A percentile compares a stretch with the other conserved stretches of the same genome.
These are phyloP conservation scores for Speoplatyrhinus poulsoni DNA, from an alignment of 2,113 vertebrate genomes.

Conservation along the genomic window DNA sequence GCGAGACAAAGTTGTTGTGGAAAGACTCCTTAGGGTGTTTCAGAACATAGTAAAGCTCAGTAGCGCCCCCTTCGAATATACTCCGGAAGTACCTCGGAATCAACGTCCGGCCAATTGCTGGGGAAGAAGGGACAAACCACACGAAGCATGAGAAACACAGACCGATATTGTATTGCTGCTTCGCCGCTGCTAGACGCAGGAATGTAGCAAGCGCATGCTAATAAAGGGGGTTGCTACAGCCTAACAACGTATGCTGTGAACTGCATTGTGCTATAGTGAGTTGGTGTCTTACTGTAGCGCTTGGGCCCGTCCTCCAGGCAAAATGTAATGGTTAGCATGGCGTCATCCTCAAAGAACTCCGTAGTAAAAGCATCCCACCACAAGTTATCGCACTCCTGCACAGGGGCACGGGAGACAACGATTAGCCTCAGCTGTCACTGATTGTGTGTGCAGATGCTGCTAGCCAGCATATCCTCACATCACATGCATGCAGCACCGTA, in stretches of 20 bases:
- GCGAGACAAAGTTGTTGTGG: constrained; percentile 95
- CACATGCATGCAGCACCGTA: constrained; percentile 74
- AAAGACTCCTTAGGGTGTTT: constrained; percentile 99
- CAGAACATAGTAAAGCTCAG: constrained; percentile 95
- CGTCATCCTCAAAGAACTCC: constrained; percentile 98
- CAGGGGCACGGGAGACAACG: neutral
- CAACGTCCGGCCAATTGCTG: constrained; percentile 97
- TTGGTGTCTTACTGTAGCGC: constrained; percentile 90
- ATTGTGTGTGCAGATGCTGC: neutral
- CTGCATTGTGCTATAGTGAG: too few species aligned
- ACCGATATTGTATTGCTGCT: neutral
- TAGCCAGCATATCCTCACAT: too few species aligned
- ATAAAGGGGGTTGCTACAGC: too few species aligned
- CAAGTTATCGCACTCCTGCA: constrained; percentile 96
- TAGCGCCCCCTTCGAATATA: constrained; percentile 97
- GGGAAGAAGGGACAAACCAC: constrained; percentile 23
- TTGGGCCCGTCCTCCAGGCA: constrained; percentile 99
- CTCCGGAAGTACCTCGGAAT: constrained; percentile 98
- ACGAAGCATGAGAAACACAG: neutral
- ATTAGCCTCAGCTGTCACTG: neutral
- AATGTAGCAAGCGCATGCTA: neutral
- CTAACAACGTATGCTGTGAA: too few species aligned
- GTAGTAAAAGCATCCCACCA: constrained; percentile 99
- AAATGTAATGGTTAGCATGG: constrained; percentile 98
- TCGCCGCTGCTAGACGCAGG: neutral